A percentile compares a stretch with the other conserved stretches of the same genome.
phyloP scores from a whole-genome alignment of 2,888 invertebrate species.

The Acanthosepion esculentum region DNA sequence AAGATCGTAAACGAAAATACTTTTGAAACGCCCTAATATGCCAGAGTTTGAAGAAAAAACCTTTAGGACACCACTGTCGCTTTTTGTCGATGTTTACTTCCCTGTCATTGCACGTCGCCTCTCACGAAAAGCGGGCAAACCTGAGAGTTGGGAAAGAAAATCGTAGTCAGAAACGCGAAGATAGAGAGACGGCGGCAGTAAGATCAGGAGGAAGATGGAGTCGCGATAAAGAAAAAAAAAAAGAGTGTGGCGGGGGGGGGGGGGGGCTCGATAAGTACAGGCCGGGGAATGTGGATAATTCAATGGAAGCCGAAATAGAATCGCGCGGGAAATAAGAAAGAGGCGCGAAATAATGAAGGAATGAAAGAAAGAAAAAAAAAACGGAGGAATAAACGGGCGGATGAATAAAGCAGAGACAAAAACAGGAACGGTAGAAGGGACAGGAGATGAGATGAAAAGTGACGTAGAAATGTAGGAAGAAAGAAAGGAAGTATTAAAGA shows the following conservation, averaged over 20 bases:
- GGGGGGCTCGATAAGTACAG: background rate
- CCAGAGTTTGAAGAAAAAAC: too few species aligned
- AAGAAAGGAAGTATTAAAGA: too few species aligned
- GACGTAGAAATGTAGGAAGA: too few species aligned
- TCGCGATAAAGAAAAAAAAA: background rate
- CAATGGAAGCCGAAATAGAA: background rate
- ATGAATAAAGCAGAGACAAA: background rate
- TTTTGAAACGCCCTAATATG: too few species aligned
- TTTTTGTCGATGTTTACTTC: background rate
- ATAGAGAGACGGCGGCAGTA: background rate
- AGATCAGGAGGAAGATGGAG: background rate
- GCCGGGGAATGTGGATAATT: background rate
- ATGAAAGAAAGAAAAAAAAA: background rate
- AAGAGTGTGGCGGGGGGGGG: background rate
- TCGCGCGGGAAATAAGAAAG: conserved; percentile 21
- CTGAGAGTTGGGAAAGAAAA: background rate
- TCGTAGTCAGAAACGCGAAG: background rate
- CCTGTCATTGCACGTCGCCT: background rate
- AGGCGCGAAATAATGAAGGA: background rate
- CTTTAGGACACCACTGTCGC: too few species aligned
- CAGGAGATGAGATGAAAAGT: too few species aligned
- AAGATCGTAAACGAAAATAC: too few species aligned
- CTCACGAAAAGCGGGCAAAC: background rate
- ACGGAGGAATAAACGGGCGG: background rate
- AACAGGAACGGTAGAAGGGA: background rate